phyloP scores from a whole-genome alignment of 2,888 invertebrate species.

The Sesia apiformis region DNA sequence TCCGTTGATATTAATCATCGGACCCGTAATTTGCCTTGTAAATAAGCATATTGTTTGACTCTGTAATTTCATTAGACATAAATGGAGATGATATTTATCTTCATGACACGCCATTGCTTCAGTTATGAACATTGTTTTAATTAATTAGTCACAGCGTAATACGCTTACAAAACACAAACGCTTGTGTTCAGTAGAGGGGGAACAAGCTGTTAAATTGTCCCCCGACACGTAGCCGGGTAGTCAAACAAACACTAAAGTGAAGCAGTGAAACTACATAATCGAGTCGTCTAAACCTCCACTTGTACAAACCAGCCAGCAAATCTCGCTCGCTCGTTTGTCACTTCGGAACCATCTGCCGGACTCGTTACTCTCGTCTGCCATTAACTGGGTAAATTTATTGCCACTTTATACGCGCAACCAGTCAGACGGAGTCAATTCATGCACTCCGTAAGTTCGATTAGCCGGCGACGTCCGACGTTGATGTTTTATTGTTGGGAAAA shows the following conservation, averaged over 20 bases:
- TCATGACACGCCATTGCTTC: no score
- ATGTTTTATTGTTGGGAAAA: slow-evolving; percentile 28
- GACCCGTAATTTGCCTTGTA: slow-evolving; percentile 22
- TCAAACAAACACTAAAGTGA: background rate
- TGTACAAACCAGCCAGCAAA: slow-evolving; percentile 20
- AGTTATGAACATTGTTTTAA: no score
- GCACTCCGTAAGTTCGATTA: slow-evolving; percentile 25
- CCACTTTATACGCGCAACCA: slow-evolving; percentile 24
- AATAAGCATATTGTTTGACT: no score
- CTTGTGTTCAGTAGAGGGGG: background rate
- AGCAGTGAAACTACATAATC: background rate
- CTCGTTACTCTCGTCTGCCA: slow-evolving; percentile 17
- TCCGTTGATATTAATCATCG: slow-evolving; percentile 31
- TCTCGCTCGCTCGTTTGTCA: slow-evolving; percentile 26
- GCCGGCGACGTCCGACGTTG: slow-evolving; percentile 13
- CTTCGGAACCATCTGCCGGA: slow-evolving; percentile 12
- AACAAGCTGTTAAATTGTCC: background rate
- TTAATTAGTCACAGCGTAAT: no score
- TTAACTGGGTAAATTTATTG: slow-evolving; percentile 25
- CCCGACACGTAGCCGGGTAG: background rate
- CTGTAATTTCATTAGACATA: no score
- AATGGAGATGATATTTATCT: no score
- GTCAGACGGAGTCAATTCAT: slow-evolving; percentile 22
- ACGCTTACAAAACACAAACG: no score
- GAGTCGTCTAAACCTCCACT: background rate